Percentiles rank a stretch among this genome's conserved stretches.
phyloP scores from a whole-genome alignment of 1,140 invertebrate species.

The Physella acuta region DNA sequence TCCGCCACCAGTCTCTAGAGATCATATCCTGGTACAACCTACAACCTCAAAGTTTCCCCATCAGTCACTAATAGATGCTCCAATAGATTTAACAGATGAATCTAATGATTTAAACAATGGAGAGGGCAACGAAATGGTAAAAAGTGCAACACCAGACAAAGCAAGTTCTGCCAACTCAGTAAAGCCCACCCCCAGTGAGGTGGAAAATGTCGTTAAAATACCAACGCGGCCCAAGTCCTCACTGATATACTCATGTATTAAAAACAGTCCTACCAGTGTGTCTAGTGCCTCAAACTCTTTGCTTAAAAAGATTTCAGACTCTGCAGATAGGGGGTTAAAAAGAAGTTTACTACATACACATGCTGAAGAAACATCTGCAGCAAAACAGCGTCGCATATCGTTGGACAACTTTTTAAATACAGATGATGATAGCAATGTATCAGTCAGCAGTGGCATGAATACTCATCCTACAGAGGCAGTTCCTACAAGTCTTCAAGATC shows the following conservation, averaged over 20 bases:
- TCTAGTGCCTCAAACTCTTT: no score
- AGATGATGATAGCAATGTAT: conserved; percentile 16
- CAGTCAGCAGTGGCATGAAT: neutral
- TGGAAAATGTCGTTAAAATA: no score
- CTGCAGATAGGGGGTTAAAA: no score
- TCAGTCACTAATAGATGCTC: no score
- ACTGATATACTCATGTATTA: no score
- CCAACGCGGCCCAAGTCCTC: no score
- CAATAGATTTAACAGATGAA: neutral
- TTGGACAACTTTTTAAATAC: neutral
- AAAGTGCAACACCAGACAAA: neutral
- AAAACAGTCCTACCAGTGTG: no score
- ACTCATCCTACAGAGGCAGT: neutral
- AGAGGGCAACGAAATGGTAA: neutral
- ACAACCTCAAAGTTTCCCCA: no score
- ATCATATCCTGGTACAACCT: no score
- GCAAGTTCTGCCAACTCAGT: neutral
- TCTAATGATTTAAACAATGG: neutral
- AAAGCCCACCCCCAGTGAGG: neutral
- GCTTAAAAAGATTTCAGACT: no score
- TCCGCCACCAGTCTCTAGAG: no score
- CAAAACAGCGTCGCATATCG: neutral
- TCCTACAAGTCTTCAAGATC: neutral
- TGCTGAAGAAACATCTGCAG: no score
- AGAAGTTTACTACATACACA: neutral